Base-by-base conservation (phyloP, 2,888 invertebrate genomes). In the Tetheella fluctuosa region DNA sequence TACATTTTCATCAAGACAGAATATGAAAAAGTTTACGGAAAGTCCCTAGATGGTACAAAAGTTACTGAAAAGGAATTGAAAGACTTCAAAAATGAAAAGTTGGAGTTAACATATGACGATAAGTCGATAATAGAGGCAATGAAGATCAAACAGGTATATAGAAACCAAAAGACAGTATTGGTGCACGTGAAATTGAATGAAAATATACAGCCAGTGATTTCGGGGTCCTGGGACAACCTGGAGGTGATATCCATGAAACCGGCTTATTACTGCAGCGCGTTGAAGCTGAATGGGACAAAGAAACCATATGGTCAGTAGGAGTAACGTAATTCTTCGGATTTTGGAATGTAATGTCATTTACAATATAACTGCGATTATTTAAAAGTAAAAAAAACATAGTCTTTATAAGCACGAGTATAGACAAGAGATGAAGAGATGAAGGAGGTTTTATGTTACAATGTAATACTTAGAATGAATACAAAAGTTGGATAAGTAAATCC, bases 1-100 rank as follows among this genome's bases (percentile, higher is more conserved):
- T 91, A 86, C 54, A 83, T 91, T 25, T 89, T 72, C 39, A 85
- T 83, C 59, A 79, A 79, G 52, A 88, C 84, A 0, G 85, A 81
- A 52, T 91, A 88, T 61, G 68, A 74, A 0, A 76, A 77, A n/a
- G 63, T 74, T 0, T 74, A 79, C 52, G 79, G 79, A 0, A 73
- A 71, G 2, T 34, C 59, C 57, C n/a, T 60, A 57, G 59, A 70
- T 37, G 23, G 58, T 6, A 68, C 73, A 53, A 67, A 75, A 30
- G 72, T 62, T 0, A 54, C 65, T 23, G 39, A 28, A 0, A 68
- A 74, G 8, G 80, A 85, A 0, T 67, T 89, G 7, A 77, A 72
- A 37, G 65, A 65, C 2, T 86, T 84, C 37, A 81, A 81, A 58
- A 60, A 57, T 0, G 57, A 69, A 0, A 69, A 73, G 17, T 72